Evolutionary conservation across 2,113 vertebrate species (phyloP).

Genomic region (Nyctereutes procyonoides): DNA sequence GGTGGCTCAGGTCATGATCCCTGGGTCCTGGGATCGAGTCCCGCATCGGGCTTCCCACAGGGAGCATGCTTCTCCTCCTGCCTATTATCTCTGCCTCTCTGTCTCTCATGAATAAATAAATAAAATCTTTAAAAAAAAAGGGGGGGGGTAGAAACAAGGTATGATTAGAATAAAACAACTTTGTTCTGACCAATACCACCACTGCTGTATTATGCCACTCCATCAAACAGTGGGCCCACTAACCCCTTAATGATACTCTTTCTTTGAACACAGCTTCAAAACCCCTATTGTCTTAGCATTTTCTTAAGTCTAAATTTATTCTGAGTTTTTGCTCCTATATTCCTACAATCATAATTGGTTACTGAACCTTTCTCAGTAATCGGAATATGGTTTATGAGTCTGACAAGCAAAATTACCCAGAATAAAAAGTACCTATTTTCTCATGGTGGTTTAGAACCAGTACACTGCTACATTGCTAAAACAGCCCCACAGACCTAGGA

Average conservation of each 20-base stretch:
- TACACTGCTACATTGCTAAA: neutral
- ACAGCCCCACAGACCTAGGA: neutral
- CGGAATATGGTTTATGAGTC: neutral
- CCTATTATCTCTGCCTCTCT: no score
- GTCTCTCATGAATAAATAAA: no score
- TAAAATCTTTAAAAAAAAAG: no score
- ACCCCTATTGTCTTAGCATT: neutral
- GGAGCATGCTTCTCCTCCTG: no score
- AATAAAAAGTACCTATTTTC: neutral
- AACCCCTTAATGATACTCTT: neutral
- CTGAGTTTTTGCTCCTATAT: neutral
- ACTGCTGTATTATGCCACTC: neutral
- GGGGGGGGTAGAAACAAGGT: neutral
- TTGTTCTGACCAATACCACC: neutral
- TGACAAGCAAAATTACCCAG: neutral
- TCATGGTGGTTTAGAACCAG: neutral
- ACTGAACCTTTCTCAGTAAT: neutral
- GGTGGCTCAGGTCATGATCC: no score
- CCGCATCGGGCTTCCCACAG: no score
- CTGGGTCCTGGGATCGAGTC: no score
- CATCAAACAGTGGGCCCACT: neutral
- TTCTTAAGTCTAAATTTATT: neutral
- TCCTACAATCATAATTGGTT: neutral
- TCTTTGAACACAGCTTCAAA: conserved; percentile 20
- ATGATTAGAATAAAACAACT: neutral